A percentile compares a stretch with the other conserved stretches of the same genome.
These are phyloP conservation scores for Lasioglossum pauxillum DNA, from an alignment of 2,888 invertebrate species.

Conservation along the genomic window DNA sequence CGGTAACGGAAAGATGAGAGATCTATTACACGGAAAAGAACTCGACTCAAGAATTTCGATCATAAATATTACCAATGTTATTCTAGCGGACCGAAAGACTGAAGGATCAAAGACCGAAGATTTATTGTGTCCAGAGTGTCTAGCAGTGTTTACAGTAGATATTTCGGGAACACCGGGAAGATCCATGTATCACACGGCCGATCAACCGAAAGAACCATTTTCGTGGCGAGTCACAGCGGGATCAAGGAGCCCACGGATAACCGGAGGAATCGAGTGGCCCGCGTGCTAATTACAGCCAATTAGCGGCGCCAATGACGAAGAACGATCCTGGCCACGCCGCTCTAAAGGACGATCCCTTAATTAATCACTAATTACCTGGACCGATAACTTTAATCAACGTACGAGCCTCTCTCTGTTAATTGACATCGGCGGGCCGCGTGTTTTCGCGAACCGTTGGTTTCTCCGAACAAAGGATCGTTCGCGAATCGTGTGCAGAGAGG, in stretches of 20 bases:
- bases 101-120: neutral
- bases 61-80: neutral
- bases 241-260: conserved; percentile 29
- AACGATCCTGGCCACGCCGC: conserved; percentile 21
- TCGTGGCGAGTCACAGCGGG: neutral
- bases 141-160: neutral
- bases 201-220: neutral
- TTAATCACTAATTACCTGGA: conserved; percentile 60
- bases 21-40: neutral
- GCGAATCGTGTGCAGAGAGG: neutral
- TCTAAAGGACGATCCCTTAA: conserved; percentile 53
- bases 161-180: neutral
- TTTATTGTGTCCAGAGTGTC: neutral
- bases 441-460: conserved; percentile 11
- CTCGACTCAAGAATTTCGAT: neutral
- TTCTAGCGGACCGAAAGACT: neutral
- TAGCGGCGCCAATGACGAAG: conserved; percentile 49
- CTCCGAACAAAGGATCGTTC: conserved; percentile 18
- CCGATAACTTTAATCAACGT: conserved; percentile 58
- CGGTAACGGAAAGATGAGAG: neutral
- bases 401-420: conserved; percentile 39
- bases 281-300: conserved; percentile 62
- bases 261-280: conserved; percentile 44
- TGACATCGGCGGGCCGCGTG: conserved; percentile 32
- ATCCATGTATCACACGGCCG: neutral